Base-by-base conservation (phyloP, 2,888 invertebrate genomes). In the Synanthedon myopaeformis region DNA sequence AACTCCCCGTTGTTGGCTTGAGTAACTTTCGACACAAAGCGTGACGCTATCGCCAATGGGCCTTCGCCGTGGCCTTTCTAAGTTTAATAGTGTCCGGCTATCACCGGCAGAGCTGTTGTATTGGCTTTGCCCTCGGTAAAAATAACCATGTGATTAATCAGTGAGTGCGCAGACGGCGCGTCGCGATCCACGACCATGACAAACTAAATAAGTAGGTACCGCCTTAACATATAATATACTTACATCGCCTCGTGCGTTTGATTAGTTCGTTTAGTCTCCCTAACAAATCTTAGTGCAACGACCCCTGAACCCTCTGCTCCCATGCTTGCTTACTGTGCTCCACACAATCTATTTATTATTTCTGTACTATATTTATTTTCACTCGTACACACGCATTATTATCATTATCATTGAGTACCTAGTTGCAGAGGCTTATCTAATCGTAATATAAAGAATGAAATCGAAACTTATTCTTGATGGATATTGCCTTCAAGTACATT, bases 31-130 rank as follows among this genome's bases (percentile, higher is more conserved):
- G 56, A 52, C 53, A 52, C 54, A 54, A 54, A 58, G 57, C 57
- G 53, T 63, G 56, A 54, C 58, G 56, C 55, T 58, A 58, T 63
- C 59, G 59, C 58, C 54, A 61, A 35, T 58, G 69, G 72, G 71
- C 78, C 81, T 82, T 81, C 75, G 66, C 76, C 77, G 67, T 79
- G 82, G 75, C 77, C 76, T 80, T 77, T 72, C 70, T 67, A 75
- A 67, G 72, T 71, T 74, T 71, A 76, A 83, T 79, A 73, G 69
- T 66, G 56, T 57, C 59, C 61, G 58, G 57, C 62, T 60, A 61
- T 52, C 56, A 58, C 61, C 64, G 62, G 61, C 60, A 19, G 41
- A n/a, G 28, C 42, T 28, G 51, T 51, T 55, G 51, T 63, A 61
- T 57, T 53, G 65, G 35, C 35, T 35, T 10, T 10, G 35, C 35